phyloP scores from a whole-genome alignment of 2,797 vertebrate genomes.

The Cheirogaleus major region DNA sequence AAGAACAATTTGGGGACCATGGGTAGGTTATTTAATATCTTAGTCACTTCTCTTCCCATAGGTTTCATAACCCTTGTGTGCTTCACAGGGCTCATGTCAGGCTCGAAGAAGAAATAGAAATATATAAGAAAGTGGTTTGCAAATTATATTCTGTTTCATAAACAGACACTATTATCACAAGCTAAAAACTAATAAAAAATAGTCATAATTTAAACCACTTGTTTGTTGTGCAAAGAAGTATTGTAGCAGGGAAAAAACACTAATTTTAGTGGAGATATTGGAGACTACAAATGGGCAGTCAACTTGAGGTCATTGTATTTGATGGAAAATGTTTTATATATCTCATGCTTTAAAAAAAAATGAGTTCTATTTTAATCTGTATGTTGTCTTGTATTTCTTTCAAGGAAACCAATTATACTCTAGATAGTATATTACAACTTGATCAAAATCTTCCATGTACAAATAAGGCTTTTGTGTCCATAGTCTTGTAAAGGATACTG shows the following conservation, averaged over 20 bases:
- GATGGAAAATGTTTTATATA: slow-evolving; percentile 41
- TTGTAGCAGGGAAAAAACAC: background rate
- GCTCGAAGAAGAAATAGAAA: background rate
- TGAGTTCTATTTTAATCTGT: slow-evolving; percentile 25
- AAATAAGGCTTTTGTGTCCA: slow-evolving; percentile 58
- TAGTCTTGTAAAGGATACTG: background rate
- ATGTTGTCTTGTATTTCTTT: slow-evolving; percentile 41
- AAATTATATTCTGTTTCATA: background rate
- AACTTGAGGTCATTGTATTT: slow-evolving; percentile 5
- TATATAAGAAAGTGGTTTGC: background rate
- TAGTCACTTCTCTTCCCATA: background rate
- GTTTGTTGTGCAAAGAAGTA: background rate
- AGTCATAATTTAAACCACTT: background rate
- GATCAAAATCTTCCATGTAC: slow-evolving; percentile 31
- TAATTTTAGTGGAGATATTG: background rate
- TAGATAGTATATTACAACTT: background rate
- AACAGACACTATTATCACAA: background rate
- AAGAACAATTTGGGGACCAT: background rate
- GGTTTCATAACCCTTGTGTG: background rate
- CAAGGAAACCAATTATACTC: slow-evolving; percentile 8
- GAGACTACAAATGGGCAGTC: background rate
- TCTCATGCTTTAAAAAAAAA: slow-evolving; percentile 15
- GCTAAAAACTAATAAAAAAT: background rate
- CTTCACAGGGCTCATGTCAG: background rate
- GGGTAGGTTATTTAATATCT: background rate